Base-by-base conservation (phyloP, 2,888 invertebrate genomes). In the Cephus nigrinus region DNA sequence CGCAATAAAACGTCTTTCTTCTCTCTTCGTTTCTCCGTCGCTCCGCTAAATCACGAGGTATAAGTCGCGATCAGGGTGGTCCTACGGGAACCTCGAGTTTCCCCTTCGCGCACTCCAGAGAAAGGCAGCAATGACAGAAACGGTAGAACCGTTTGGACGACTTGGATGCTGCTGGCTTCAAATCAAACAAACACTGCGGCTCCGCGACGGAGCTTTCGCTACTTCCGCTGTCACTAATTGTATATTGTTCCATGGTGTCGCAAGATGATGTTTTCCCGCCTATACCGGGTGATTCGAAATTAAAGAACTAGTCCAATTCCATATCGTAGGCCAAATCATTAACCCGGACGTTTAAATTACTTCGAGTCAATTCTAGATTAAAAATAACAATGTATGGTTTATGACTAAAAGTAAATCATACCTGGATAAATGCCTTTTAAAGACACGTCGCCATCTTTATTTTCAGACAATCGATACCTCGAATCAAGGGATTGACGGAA, bases 61-160 rank as follows among this genome's bases (percentile, higher is more conserved):
- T 78, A 76, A 79, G 78, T 79, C 77, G 77, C 82, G 80, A 80
- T 81, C 79, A 84, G 79, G 84, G 84, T 84, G 84, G 84, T 84
- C 84, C 76, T 68, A n/a, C 68, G 36, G 75, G 77, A 40, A 76
- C 73, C 76, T 80, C 80, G 77, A 76, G 78, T 80, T 80, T 81
- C 80, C 73, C 76, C 75, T 73, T 55, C 75, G 71, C 74, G 72
- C n/a, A 69, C 68, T 69, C n/a, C 75, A 72, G 36, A 36, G 33
- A 55, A 77, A 77, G 77, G 76, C 74, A 69, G 68, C 72, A 76
- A 77, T 40, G 73, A 75, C 68, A 75, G 76, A 76, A 40, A n/a
- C 72, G 73, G 69, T 33, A 75, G 40, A 77, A 75, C 36, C 75
- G 75, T 30, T 68, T 77, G 69, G 72, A 35, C 68, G 69, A 71